A percentile compares a stretch with the other conserved stretches of the same genome.
Evolutionary conservation across 2,888 invertebrate genomes (phyloP).

Genomic region (Cantharis nigra): DNA sequence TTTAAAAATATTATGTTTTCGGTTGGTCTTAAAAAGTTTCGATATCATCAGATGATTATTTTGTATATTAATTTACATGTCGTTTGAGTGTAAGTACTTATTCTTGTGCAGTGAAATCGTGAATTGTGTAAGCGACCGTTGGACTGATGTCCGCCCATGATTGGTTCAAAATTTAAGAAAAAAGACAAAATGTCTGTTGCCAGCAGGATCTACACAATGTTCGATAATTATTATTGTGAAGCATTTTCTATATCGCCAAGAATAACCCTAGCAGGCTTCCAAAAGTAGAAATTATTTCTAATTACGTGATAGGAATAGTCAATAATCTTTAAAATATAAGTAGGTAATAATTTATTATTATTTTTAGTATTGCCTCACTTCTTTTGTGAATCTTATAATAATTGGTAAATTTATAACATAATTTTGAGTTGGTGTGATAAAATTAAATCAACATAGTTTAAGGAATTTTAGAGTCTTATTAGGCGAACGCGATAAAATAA

Average conservation of each 20-base stretch:
- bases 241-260: conserved; percentile 14
- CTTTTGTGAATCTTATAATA: neutral
- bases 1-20: neutral
- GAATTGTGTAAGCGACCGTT: conserved; percentile 22
- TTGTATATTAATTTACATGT: neutral
- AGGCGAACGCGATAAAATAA: neutral
- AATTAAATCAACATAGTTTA: neutral
- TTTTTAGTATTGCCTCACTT: neutral
- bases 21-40: neutral
- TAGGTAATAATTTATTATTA: neutral
- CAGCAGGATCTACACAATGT: conserved; percentile 7
- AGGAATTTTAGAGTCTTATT: neutral
- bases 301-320: neutral
- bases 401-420: neutral
- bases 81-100: neutral
- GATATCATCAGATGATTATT: neutral
- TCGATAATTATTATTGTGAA: conserved; percentile 11
- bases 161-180: conserved; percentile 21
- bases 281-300: neutral
- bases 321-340: neutral
- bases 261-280: conserved; percentile 14
- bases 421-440: neutral
- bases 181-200: conserved; percentile 23
- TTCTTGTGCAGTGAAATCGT: conserved; percentile 1
- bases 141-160: conserved; percentile 20